Conservation (phyloP, 2,113 vertebrate species). For the Carettochelys insculpta region DNA sequence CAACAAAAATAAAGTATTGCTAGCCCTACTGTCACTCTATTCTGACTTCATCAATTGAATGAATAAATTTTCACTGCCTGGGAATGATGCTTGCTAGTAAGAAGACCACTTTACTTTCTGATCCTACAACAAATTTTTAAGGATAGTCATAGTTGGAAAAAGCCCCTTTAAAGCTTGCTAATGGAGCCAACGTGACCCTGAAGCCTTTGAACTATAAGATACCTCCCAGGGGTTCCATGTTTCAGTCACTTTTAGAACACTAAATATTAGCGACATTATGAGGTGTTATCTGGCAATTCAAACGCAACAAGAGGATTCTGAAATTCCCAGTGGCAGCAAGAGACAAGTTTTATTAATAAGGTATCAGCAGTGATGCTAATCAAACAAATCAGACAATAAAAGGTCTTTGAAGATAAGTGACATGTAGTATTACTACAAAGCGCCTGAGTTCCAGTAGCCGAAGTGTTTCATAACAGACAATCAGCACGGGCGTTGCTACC, state of each 20-base stretch:
- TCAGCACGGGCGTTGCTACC: not conserved
- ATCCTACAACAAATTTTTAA: constrained; percentile 13
- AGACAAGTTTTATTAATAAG: not conserved
- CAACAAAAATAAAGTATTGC: not conserved
- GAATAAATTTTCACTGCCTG: not conserved
- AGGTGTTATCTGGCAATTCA: constrained; percentile 26
- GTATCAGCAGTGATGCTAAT: not conserved
- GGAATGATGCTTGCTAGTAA: not conserved
- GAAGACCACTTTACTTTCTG: not conserved
- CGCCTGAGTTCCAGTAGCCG: not conserved
- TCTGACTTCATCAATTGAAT: not conserved
- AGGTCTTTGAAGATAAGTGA: not conserved
- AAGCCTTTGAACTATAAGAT: not conserved
- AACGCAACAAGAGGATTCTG: not conserved
- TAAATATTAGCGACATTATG: constrained; percentile 3
- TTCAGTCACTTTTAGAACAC: not conserved
- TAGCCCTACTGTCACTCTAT: not conserved
- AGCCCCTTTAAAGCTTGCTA: constrained; percentile 35
- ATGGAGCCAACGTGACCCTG: constrained; percentile 44
- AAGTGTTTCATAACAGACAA: not conserved
- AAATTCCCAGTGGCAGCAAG: constrained; percentile 12
- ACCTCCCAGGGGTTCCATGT: not conserved
- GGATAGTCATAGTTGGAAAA: constrained; percentile 30
- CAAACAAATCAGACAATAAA: fast-evolving
- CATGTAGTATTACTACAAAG: not conserved